phyloP scores from a whole-genome alignment of 1,140 invertebrate species.

The Drosophila lowei region DNA sequence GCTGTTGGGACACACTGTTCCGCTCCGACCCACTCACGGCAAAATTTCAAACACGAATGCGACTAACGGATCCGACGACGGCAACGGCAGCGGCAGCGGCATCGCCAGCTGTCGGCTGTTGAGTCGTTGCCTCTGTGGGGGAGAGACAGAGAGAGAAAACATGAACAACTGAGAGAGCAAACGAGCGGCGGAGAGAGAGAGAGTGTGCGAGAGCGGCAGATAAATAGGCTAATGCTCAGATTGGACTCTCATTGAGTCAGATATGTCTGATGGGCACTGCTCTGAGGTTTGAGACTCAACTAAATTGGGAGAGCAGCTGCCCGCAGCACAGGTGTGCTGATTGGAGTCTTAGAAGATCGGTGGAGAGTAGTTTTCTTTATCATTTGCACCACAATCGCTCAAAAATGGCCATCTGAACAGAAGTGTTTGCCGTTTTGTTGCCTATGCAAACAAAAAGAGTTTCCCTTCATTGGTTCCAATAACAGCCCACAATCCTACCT shows the following conservation, averaged over 20 bases:
- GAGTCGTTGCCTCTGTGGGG: neutral
- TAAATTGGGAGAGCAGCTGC: conserved; percentile 6
- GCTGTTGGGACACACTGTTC: conserved; percentile 29
- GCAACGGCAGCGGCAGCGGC: neutral
- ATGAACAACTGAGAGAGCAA: too few species aligned
- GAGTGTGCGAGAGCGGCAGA: neutral
- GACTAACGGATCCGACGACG: conserved; percentile 46
- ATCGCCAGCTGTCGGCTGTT: conserved; percentile 5
- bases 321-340: conserved; percentile 50
- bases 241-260: conserved; percentile 73
- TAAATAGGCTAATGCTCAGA: conserved; percentile 30
- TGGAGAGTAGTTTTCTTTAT: too few species aligned
- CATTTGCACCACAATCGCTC: too few species aligned
- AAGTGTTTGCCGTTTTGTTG: too few species aligned
- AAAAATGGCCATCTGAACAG: too few species aligned
- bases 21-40: conserved; percentile 52
- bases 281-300: conserved; percentile 50
- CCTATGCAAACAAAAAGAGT: too few species aligned
- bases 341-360: neutral
- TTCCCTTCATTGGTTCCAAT: too few species aligned
- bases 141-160: conserved; percentile 4
- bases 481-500: too few species aligned
- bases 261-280: conserved; percentile 51
- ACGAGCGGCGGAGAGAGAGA: neutral
- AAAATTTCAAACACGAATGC: conserved; percentile 39